Conservation (phyloP, 2,888 invertebrate species). For the Oxycera nigricornis region DNA sequence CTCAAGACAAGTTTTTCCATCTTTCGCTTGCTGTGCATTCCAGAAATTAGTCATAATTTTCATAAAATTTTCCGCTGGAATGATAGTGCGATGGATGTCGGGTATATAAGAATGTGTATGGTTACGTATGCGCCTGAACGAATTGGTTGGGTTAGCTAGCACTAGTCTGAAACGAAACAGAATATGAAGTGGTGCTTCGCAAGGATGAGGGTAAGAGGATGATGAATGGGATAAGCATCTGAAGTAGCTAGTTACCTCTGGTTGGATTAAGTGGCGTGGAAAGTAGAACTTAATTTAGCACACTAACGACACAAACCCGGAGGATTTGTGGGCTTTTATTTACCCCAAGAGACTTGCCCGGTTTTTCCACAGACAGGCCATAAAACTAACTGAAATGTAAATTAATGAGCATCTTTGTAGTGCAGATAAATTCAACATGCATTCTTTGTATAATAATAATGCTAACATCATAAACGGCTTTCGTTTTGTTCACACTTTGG, state of each 20-base stretch:
- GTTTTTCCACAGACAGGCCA: neutral
- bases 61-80: constrained; percentile 30
- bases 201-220: neutral
- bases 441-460: too few relatives aligned
- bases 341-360: neutral
- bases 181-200: neutral
- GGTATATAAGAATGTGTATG: neutral
- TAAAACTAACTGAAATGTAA: neutral
- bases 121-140: neutral
- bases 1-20: neutral
- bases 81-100: constrained; percentile 11
- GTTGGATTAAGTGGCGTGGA: constrained; percentile 14
- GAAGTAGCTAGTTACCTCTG: neutral
- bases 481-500: too few relatives aligned
- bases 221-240: neutral
- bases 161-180: neutral
- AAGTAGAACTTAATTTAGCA: constrained; percentile 13
- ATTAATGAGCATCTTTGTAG: constrained; percentile 7
- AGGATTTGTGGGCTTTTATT: constrained; percentile 18
- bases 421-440: neutral
- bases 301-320: constrained; percentile 17
- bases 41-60: constrained; percentile 32
- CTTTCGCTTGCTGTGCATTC: neutral
- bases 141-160: neutral
- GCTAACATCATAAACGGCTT: too few relatives aligned